Base-by-base conservation (phyloP, 2,888 invertebrate genomes). In the Pandemis corylana region DNA sequence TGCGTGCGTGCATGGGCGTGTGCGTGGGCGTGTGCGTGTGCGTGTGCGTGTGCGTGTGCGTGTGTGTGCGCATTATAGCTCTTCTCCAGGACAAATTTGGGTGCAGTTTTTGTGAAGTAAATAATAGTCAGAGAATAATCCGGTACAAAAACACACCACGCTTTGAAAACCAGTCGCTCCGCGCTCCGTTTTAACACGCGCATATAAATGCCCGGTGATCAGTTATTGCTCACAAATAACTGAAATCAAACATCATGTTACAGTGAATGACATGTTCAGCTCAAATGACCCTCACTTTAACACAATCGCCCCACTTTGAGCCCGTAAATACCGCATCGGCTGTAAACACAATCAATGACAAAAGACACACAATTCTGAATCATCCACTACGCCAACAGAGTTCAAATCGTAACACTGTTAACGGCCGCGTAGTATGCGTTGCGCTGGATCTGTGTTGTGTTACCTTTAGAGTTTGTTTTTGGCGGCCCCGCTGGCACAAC, bases 261-360 rank as follows among this genome's bases (percentile, higher is more conserved):
- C 42, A 28, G 15, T 15, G 10, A 68, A 59, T 65, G 20, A 53
- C 62, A 66, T 70, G 70, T 71, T 64, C 36, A 36, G 66, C 42
- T 51, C 59, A 63, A 71, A 75, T 67, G 71, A 70, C 68, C 68
- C 53, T n/a, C 53, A 46, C 75, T 75, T 75, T 44, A 70, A 66
- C 66, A 53, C 65, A 70, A 70, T 74, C 65, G 49, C 68, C 64
- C 36, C 59, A 59, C 63, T 73, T 64, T 64, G 7, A 28, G 5
- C 65, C 63, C 70, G 70, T 75, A 75, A 75, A 75, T 74, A 71
- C 41, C 36, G 49, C 61, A 41, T 67, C 53, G 13, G 63, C 66
- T 51, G 66, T 74, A 67, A 73, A 64, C 62, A 64, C 62, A 51
- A 44, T 36, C 64, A 68, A 10, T 49, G 66, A 9, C 13, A 44